Conservation (phyloP, 2,797 vertebrate genomes). For the Molothrus aeneus region DNA sequence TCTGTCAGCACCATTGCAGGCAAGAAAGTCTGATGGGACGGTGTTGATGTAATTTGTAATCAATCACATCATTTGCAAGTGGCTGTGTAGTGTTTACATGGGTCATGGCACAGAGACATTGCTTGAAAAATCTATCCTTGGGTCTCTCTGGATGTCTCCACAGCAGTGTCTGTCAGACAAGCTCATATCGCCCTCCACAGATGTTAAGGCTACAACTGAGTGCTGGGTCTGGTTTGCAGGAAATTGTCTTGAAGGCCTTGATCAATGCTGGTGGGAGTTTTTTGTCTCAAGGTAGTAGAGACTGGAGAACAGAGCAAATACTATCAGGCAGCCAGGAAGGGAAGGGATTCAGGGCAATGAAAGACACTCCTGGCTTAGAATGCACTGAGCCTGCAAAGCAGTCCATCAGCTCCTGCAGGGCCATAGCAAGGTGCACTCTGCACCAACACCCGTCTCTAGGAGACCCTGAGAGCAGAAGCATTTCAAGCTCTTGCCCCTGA, state of each 20-base stretch:
- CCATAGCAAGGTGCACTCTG: background rate
- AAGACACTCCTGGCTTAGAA: background rate
- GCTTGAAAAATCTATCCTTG: background rate
- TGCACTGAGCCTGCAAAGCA: background rate
- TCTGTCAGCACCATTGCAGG: background rate
- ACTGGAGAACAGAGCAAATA: background rate
- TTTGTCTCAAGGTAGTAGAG: background rate
- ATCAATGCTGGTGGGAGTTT: background rate
- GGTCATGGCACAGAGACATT: background rate
- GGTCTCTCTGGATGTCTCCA: background rate
- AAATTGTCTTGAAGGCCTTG: background rate
- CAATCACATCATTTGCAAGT: background rate
- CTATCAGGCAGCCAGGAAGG: background rate
- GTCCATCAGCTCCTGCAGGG: background rate
- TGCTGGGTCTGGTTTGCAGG: background rate
- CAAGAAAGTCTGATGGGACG: background rate
- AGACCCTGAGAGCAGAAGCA: background rate
- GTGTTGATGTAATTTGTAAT: background rate
- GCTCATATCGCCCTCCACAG: rapidly evolving
- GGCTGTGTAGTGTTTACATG: background rate
- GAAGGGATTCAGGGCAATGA: background rate
- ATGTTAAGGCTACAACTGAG: background rate
- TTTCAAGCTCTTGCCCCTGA: background rate
- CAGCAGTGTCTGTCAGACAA: background rate
- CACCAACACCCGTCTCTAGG: background rate